These are phyloP conservation scores for Sphenopsis melanotis DNA, from an alignment of 2,797 vertebrate genomes.

Conservation along the genomic window DNA sequence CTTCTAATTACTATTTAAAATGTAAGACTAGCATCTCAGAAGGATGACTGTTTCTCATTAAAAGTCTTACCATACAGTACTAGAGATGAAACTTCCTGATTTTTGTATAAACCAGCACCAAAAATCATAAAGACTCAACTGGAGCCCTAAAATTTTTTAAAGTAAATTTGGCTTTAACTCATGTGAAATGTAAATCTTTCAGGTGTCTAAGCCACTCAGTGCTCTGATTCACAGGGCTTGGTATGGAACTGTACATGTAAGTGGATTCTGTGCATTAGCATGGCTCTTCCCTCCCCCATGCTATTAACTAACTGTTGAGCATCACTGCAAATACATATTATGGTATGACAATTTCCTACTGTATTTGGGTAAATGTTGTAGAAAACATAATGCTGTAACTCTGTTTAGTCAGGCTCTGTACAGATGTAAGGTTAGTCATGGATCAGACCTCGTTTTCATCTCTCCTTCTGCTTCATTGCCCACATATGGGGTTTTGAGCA, in stretches of 20 bases:
- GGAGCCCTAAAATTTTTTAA: neutral
- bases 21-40: neutral
- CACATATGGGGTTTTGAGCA: slow-evolving; percentile 80
- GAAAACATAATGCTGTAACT: slow-evolving; percentile 52
- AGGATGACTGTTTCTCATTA: slow-evolving; percentile 11
- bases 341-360: slow-evolving; percentile 52
- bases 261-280: neutral
- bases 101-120: neutral
- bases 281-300: neutral
- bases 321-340: slow-evolving; percentile 41
- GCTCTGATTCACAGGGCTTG: neutral
- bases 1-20: slow-evolving; percentile 11
- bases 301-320: slow-evolving; percentile 43
- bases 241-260: neutral
- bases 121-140: neutral
- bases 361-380: slow-evolving; percentile 52
- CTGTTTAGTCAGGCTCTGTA: slow-evolving; percentile 54
- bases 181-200: neutral
- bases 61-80: neutral
- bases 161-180: neutral
- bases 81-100: neutral
- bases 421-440: slow-evolving; percentile 72
- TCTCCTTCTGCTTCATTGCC: slow-evolving; percentile 74
- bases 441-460: slow-evolving; percentile 74
- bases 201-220: neutral